These are phyloP conservation scores for Mus caroli DNA, from an alignment of 2,797 vertebrate genomes.

Conservation along the genomic window DNA sequence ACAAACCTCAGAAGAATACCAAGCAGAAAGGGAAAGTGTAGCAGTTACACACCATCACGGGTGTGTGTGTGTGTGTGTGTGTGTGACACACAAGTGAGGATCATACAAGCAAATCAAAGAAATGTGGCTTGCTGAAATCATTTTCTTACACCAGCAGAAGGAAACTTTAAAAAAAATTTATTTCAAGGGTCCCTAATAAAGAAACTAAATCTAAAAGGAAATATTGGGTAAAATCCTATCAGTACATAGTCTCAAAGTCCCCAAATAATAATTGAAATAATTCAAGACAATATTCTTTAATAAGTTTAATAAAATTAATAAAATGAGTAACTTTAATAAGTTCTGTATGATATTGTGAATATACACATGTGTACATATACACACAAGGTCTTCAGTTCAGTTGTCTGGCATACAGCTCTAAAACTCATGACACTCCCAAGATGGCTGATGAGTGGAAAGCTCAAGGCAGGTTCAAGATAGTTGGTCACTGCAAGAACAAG, in stretches of 20 bases:
- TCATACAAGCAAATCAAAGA: background rate
- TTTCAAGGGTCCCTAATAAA: slow-evolving; percentile 5
- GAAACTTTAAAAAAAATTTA: background rate
- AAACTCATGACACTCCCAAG: background rate
- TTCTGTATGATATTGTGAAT: background rate
- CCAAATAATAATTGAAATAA: background rate
- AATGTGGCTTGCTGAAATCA: background rate
- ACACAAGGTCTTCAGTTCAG: background rate
- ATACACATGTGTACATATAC: background rate
- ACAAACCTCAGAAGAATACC: background rate
- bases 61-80: no score
- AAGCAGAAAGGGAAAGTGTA: background rate
- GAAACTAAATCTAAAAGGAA: background rate
- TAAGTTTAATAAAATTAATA: no score
- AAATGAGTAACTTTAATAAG: background rate
- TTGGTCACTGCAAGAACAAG: background rate
- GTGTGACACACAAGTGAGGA: background rate
- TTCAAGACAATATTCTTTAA: background rate
- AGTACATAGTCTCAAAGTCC: background rate
- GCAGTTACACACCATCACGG: background rate
- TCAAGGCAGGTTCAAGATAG: background rate
- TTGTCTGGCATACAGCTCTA: background rate
- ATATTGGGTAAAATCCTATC: background rate
- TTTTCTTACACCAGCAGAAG: background rate
- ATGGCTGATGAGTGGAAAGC: background rate